Evolutionary conservation across 2,113 vertebrate genomes (phyloP), one percentile per base, ranked within the genome.

Genomic region (Psittacus erithacus): DNA sequence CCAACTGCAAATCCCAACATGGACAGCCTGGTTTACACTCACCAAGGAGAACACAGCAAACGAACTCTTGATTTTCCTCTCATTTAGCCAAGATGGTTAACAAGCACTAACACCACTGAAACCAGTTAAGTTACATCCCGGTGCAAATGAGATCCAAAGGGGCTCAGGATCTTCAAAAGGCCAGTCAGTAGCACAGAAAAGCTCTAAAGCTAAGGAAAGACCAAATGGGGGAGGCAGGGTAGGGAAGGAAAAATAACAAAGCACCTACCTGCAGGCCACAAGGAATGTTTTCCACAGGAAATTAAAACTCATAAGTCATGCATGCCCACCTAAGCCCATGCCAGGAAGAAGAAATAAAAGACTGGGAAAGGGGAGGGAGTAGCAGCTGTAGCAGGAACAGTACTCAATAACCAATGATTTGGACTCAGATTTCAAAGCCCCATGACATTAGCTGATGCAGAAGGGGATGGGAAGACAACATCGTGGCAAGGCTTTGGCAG

Each of bases 241-340:
- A 84, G 29, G 17, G 55, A 15, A 91, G 38, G 67, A 57, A 95
- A 87, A 76, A 88, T 53, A 93, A 65, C 52, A 77, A 84, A 93
- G 59, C 44, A 74, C 25, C 67, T 96, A 92, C 92, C 90, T 96
- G 86, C 82, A 85, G 90, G 89, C 82, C 78, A 74, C 92, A 53
- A 91, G 82, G 93, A 86, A 80, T 29, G 70, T 63, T 96, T 89
- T 94, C 90, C 75, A 91, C 95, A 94, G 95, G 93, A 96, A 96
- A 97, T 97, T 96, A 94, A 95, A 97, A 87, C 71, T 96, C 4
- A 0, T 91, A 96, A 96, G 84, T 64, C 87, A 94, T 92, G 82
- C 64, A 17, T 92, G 93, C 93, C 85, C 94, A 95, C 94, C 87
- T 94, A 94, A 96, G 55, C n/a, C 31, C 74, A 82, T 94, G 78